These are phyloP conservation scores for Pelmatolapia mariae DNA, from an alignment of 2,113 vertebrate genomes.

Conservation along the genomic window DNA sequence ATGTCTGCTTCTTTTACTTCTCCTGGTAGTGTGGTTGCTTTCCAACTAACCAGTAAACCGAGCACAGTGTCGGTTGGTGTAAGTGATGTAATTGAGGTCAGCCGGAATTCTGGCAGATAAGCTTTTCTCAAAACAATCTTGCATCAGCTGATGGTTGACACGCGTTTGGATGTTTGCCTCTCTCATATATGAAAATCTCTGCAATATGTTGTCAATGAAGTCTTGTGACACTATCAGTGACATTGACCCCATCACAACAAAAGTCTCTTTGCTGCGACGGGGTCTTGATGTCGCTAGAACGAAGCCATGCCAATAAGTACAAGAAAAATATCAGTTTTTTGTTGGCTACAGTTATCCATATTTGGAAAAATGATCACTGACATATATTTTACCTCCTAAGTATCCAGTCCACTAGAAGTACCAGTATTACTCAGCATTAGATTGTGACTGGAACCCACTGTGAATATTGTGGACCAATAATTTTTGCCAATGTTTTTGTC, in stretches of 20 bases:
- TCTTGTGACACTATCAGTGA: neutral
- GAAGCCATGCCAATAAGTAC: neutral
- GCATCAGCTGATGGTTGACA: neutral
- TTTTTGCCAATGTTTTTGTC: neutral
- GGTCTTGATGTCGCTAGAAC: neutral
- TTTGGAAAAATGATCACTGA: neutral
- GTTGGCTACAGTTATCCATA: neutral
- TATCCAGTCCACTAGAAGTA: neutral
- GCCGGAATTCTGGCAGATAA: neutral
- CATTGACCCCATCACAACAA: neutral
- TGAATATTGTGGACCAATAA: neutral
- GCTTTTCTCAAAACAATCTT: neutral
- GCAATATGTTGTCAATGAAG: neutral
- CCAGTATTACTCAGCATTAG: neutral
- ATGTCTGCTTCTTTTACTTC: neutral
- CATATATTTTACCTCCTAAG: neutral
- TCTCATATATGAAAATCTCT: neutral
- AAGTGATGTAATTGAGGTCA: neutral
- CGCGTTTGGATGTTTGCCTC: neutral
- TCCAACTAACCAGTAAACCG: neutral
- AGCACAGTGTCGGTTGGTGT: neutral
- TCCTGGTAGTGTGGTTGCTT: neutral
- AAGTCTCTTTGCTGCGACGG: neutral
- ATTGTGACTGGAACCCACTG: neutral
- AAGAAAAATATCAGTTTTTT: neutral